Evolutionary conservation across 2,888 invertebrate species (phyloP).

Genomic region (Sphecodes monilicornis): DNA sequence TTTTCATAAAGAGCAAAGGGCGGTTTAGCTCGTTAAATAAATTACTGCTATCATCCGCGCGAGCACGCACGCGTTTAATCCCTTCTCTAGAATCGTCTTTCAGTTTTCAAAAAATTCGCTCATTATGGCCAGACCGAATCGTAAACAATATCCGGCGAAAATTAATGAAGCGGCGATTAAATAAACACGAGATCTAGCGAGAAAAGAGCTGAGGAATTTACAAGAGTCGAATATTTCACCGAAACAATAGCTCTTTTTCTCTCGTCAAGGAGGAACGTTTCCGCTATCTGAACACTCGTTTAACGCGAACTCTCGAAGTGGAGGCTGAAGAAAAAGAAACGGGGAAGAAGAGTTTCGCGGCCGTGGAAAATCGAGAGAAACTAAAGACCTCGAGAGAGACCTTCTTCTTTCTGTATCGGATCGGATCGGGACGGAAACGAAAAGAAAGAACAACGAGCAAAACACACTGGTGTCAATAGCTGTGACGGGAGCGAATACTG

Average conservation of each 20-base stretch:
- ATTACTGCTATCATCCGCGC: too few relatives aligned
- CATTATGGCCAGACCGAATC: neutral
- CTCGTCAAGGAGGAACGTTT: neutral
- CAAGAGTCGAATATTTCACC: neutral
- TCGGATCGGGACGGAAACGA: neutral
- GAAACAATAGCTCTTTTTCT: neutral
- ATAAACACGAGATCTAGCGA: neutral
- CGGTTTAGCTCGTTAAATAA: too few relatives aligned
- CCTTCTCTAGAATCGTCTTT: too few relatives aligned
- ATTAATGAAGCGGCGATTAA: neutral
- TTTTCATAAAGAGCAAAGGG: too few relatives aligned
- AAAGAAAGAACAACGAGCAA: neutral
- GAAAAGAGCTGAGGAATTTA: neutral
- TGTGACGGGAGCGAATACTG: constrained; percentile 12
- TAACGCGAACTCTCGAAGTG: neutral
- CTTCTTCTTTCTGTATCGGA: neutral
- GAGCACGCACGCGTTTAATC: too few relatives aligned
- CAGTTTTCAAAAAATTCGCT: too few relatives aligned
- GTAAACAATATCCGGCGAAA: neutral
- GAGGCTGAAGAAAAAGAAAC: neutral
- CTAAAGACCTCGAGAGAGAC: neutral
- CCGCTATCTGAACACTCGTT: neutral
- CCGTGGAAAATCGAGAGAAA: neutral
- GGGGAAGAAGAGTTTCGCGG: neutral
- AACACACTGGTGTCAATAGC: constrained; percentile 17